Percentiles rank a stretch among this genome's conserved stretches.
phyloP scores from a whole-genome alignment of 2,797 vertebrate genomes.

The Bovichtus diacanthus region DNA sequence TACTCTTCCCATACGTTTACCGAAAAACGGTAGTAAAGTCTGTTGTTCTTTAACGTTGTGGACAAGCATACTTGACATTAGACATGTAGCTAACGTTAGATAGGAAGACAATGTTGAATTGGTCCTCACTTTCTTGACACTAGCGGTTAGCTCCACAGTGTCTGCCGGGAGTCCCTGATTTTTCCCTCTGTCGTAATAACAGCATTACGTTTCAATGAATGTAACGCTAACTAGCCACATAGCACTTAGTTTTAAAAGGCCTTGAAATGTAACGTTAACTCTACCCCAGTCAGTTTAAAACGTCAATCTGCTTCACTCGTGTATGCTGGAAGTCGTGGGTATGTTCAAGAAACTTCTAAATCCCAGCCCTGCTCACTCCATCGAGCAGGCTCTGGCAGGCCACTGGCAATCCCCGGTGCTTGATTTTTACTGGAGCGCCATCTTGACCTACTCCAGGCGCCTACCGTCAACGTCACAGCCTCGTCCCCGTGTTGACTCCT shows the following conservation, averaged over 20 bases:
- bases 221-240: not conserved
- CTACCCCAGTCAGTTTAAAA: no score
- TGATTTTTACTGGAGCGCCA: constrained; percentile 54
- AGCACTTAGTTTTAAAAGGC: not conserved
- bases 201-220: not conserved
- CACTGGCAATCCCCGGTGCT: constrained; percentile 51
- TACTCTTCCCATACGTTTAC: not conserved
- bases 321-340: no score
- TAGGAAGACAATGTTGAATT: not conserved
- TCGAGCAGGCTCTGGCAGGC: constrained; percentile 39
- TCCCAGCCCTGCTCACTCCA: not conserved
- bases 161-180: not conserved
- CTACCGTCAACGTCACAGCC: constrained; percentile 22
- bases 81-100: not conserved
- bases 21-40: not conserved
- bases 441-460: constrained; percentile 6
- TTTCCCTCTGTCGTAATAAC: not conserved
- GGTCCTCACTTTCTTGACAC: not conserved
- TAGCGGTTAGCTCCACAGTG: constrained; percentile 4
- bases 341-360: constrained; percentile 28
- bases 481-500: not conserved
- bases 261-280: not conserved
- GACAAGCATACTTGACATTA: not conserved
- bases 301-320: not conserved
- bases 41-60: not conserved